Conservation (phyloP, 2,888 invertebrate species). For the Geotrupes spiniger region DNA sequence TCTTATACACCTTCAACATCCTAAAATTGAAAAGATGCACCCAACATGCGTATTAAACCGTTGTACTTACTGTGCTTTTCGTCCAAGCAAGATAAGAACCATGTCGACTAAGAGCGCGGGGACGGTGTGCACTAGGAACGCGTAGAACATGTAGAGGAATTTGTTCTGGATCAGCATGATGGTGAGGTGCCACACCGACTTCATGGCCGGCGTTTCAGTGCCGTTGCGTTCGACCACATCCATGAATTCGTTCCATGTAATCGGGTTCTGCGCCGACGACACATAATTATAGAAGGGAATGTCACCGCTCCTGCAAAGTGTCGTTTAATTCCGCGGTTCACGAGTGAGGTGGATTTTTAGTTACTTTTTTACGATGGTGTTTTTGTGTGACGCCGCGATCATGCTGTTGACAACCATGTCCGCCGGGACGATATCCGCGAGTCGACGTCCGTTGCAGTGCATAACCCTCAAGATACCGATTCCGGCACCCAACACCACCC, state of each 20-base stretch:
- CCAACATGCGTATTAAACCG: not conserved
- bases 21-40: conserved; percentile 46
- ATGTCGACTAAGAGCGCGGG: conserved; percentile 62
- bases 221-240: conserved; percentile 54
- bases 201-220: conserved; percentile 53
- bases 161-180: conserved; percentile 37
- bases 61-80: conserved; percentile 51
- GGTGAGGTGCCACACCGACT: conserved; percentile 53
- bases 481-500: conserved; percentile 52
- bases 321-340: too few relatives aligned
- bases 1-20: conserved; percentile 75
- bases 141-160: conserved; percentile 47
- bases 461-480: conserved; percentile 62
- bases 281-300: conserved; percentile 80
- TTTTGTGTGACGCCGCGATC: conserved; percentile 73
- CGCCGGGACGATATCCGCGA: conserved; percentile 68
- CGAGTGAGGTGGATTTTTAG: not conserved
- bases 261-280: conserved; percentile 72
- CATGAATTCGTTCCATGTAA: conserved; percentile 74
- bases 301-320: conserved; percentile 24
- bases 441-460: conserved; percentile 52
- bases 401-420: conserved; percentile 80
- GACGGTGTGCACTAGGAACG: conserved; percentile 58
- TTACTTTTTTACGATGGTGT: conserved; percentile 21
- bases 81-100: conserved; percentile 48